Evolutionary conservation across 1,140 invertebrate species (phyloP), one percentile per base, ranked within the genome.

Genomic region (Euwallacea similis): DNA sequence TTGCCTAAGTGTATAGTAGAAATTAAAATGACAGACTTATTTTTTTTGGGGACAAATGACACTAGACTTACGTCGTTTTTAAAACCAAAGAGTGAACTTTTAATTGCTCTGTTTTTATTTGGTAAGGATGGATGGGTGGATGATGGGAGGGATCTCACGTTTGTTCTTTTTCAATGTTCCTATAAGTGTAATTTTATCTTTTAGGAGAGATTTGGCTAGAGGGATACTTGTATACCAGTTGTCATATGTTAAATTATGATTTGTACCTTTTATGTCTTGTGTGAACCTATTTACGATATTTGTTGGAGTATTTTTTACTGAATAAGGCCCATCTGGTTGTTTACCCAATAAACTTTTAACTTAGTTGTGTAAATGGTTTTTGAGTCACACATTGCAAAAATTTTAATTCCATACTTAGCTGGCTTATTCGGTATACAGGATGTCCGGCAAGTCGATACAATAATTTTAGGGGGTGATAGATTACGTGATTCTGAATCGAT

Each of bases 81-180:
- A 69, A 78, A 79, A 44, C 73, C 79, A 75, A 80, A 81, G 58
- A 75, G 21, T 44, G 73, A 75, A 42, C 69, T 76, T 33, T 65
- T 50, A 7, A 53, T 58, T 4, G 46, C 16, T 59, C 50, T 74
- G 9, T 50, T 76, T 78, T 76, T 75, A 41, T 74, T 66, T 9
- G 70, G 65, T 55, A 71, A 47, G 69, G 82, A 81, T 41, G n/a
- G n/a, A n/a, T n/a, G n/a, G n/a, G n/a, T n/a, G n/a, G n/a, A n/a
- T n/a, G n/a, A 76, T 71, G 61, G 61, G 44, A 42, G 77, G 80
- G 16, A 82, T 72, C 53, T 80, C 64, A 44, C 71, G 69, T 66
- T 82, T 78, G 66, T 79, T 79, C 72, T 78, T 79, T 66, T 72
- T 78, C n/a, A 81, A 21, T 7, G 80, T 77, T 42, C 79, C 79